A percentile compares a stretch with the other conserved stretches of the same genome.
Conservation (phyloP, 2,888 invertebrate species). For the Spatulosminthurus flaviceps region DNA sequence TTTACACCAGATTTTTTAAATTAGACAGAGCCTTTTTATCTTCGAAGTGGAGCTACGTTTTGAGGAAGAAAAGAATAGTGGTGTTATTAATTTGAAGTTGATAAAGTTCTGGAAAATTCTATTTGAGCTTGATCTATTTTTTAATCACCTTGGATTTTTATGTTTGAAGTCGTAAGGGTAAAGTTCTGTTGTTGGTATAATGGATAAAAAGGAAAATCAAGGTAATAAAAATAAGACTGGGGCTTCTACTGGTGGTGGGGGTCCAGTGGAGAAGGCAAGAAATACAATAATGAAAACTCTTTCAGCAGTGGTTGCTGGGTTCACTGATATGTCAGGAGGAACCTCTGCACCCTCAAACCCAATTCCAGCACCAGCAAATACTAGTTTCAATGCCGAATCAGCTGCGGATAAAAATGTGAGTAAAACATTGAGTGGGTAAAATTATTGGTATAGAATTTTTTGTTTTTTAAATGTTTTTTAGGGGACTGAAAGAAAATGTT, state of each 20-base stretch:
- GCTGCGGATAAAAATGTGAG: conserved; percentile 13
- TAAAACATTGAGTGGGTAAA: neutral
- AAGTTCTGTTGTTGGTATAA: neutral
- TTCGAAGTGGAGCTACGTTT: too few relatives aligned
- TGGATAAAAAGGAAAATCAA: conserved; percentile 35
- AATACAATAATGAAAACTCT: conserved; percentile 39
- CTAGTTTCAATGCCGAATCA: neutral
- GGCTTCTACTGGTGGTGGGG: conserved; percentile 19
- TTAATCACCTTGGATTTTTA: too few relatives aligned
- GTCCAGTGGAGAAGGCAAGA: conserved; percentile 35
- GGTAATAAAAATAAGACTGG: neutral
- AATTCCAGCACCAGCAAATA: conserved; percentile 34
- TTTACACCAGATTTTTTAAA: too few relatives aligned
- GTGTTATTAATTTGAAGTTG: too few relatives aligned
- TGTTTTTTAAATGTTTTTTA: neutral
- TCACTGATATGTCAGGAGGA: conserved; percentile 28
- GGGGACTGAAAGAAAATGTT: neutral
- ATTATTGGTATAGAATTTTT: neutral
- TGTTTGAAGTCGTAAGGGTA: neutral
- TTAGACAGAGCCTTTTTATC: too few relatives aligned
- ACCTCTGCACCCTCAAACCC: conserved; percentile 20
- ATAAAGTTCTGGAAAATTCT: too few relatives aligned
- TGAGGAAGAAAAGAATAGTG: too few relatives aligned
- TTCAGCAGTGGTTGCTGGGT: conserved; percentile 39
- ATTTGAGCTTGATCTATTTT: too few relatives aligned